phyloP scores from a whole-genome alignment of 2,888 invertebrate species.

The Polydrusus tereticollis region DNA sequence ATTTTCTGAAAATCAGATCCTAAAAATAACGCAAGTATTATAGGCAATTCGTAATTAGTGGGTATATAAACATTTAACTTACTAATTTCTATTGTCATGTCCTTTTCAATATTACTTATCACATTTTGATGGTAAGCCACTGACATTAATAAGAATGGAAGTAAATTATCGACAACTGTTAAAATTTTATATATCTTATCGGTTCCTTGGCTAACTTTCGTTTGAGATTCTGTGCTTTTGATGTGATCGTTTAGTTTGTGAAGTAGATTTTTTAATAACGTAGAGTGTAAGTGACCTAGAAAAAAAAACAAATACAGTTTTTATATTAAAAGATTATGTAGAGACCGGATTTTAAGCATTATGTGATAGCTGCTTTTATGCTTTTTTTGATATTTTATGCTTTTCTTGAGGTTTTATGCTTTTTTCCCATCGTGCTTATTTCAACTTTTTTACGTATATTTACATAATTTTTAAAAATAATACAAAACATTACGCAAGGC shows the following conservation, averaged over 20 bases:
- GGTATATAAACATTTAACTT: too few relatives aligned
- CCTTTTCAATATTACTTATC: conserved; percentile 60
- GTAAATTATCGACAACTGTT: conserved; percentile 62
- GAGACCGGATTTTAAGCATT: not conserved
- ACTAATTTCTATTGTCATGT: conserved; percentile 63
- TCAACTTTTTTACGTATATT: too few relatives aligned
- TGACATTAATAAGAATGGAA: conserved; percentile 66
- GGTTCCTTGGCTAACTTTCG: conserved; percentile 55
- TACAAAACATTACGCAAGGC: too few relatives aligned
- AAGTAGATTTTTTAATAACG: conserved; percentile 66
- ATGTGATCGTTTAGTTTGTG: conserved; percentile 62
- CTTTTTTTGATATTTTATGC: too few relatives aligned
- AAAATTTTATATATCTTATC: conserved; percentile 61
- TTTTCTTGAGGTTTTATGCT: too few relatives aligned
- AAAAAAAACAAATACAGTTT: not conserved
- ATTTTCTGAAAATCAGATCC: conserved; percentile 68
- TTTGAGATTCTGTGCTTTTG: conserved; percentile 61
- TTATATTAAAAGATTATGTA: not conserved
- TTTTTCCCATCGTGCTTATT: too few relatives aligned
- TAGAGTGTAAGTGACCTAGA: conserved; percentile 70
- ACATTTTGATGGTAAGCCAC: conserved; percentile 62
- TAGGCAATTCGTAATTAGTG: conserved; percentile 42
- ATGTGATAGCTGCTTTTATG: too few relatives aligned
- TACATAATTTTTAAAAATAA: too few relatives aligned
- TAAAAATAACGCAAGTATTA: conserved; percentile 54